A percentile compares a stretch with the other conserved stretches of the same genome.
Conservation (phyloP, 2,113 vertebrate genomes). For the Todiramphus saurophagus region DNA sequence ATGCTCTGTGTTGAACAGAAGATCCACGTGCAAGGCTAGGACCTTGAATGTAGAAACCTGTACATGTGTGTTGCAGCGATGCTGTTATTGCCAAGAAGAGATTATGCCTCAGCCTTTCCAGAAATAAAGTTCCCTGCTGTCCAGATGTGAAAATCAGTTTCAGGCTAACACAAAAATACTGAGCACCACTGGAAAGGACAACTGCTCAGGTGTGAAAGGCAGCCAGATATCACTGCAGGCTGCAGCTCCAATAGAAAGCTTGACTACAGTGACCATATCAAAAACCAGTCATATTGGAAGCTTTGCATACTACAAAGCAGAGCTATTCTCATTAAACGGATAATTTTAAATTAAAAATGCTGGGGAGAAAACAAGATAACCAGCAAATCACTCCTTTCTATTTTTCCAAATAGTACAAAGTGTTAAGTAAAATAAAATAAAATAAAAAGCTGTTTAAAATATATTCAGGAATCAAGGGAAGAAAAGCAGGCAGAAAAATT, state of each 20-base stretch:
- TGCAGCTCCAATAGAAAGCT: background rate
- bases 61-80: accelerated
- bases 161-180: background rate
- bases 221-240: background rate
- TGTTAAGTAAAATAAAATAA: background rate
- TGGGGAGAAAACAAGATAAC: background rate
- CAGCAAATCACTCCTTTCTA: background rate
- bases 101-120: background rate
- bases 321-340: background rate
- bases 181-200: background rate
- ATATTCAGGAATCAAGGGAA: background rate
- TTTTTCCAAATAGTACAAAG: conserved; percentile 2
- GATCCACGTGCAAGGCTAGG: background rate
- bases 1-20: background rate
- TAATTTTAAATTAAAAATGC: background rate
- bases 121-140: background rate
- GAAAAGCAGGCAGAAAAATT: conserved; percentile 16
- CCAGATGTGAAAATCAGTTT: background rate
- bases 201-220: background rate
- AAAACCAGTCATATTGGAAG: background rate
- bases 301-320: background rate
- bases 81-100: background rate
- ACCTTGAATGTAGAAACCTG: background rate
- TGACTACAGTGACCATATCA: background rate
- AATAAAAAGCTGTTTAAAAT: background rate